Evolutionary conservation across 2,113 vertebrate species (phyloP).

Genomic region (Condylura cristata): DNA sequence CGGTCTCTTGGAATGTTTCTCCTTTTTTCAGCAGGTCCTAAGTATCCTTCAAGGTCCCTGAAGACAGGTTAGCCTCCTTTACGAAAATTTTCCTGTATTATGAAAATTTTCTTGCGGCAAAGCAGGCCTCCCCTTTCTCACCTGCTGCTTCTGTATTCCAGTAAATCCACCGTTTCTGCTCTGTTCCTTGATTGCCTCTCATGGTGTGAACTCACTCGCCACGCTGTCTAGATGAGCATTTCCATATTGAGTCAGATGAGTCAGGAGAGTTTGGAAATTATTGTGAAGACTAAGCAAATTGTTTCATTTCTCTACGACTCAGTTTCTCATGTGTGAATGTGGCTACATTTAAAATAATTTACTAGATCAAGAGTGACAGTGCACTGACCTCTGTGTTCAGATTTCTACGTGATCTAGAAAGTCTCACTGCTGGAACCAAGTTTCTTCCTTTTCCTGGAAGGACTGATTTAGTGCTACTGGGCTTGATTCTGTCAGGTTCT

Average conservation of each 20-base stretch:
- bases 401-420: neutral
- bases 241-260: neutral
- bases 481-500: constrained; percentile 35
- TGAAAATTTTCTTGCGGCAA: too few species aligned
- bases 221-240: neutral
- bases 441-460: neutral
- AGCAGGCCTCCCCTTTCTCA: too few species aligned
- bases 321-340: neutral
- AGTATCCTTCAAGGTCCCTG: neutral
- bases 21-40: neutral
- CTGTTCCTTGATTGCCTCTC: neutral
- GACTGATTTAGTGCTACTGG: neutral
- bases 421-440: neutral
- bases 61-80: neutral
- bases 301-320: neutral
- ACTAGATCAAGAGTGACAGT: neutral
- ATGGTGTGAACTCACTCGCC: neutral
- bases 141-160: too few species aligned
- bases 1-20: constrained; percentile 7
- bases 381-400: neutral
- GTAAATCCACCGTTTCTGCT: too few species aligned
- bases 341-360: neutral
- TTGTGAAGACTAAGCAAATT: neutral
- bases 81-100: neutral
- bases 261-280: neutral